Conservation (phyloP, 2,888 invertebrate genomes). For the Tethea ocularis region DNA sequence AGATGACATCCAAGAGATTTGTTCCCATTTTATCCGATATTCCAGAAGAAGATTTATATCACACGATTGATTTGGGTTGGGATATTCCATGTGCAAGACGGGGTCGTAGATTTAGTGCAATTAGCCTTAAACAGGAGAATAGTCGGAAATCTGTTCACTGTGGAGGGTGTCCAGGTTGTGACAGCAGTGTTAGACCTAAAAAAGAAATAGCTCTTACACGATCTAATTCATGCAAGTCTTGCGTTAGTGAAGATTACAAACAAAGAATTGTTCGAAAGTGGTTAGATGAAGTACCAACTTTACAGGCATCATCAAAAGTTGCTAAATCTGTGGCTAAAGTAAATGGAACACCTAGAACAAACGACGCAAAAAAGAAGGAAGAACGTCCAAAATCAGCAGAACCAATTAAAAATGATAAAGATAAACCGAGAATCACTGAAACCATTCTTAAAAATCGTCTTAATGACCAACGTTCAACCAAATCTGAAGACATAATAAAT, state of each 20-base stretch:
- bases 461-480: conserved; percentile 12
- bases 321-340: conserved; percentile 72
- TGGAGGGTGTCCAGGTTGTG: conserved; percentile 88
- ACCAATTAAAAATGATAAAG: conserved; percentile 32
- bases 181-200: conserved; percentile 58
- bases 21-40: conserved; percentile 90
- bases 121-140: conserved; percentile 85
- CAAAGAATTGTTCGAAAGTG: conserved; percentile 90
- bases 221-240: conserved; percentile 82
- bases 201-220: conserved; percentile 61
- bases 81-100: conserved; percentile 77
- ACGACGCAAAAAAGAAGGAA: conserved; percentile 56
- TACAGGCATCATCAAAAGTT: conserved; percentile 45
- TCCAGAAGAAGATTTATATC: conserved; percentile 88
- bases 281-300: conserved; percentile 87
- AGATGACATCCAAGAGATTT: conserved; percentile 92
- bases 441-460: conserved; percentile 16
- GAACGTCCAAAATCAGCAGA: conserved; percentile 38
- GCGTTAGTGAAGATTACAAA: conserved; percentile 86
- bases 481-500: conserved; percentile 16
- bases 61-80: conserved; percentile 77
- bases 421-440: conserved; percentile 29
- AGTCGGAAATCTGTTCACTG: conserved; percentile 83
- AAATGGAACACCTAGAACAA: conserved; percentile 67
- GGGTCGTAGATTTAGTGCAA: conserved; percentile 81